Evolutionary conservation across 1,140 invertebrate species (phyloP).

Genomic region (Atta cephalotes): DNA sequence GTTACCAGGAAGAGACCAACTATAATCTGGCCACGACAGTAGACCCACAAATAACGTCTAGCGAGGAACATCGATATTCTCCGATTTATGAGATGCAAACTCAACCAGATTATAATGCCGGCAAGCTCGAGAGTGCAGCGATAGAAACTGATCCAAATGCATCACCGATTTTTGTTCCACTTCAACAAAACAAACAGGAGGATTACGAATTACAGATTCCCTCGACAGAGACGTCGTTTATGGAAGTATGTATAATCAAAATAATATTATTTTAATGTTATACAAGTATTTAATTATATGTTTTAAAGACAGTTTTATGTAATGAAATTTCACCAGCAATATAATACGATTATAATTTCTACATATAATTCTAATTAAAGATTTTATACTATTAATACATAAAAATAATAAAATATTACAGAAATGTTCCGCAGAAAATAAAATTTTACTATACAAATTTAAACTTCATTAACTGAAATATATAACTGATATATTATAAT

Average conservation of each 20-base stretch:
- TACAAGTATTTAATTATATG: not conserved
- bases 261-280: not conserved
- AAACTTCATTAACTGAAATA: not conserved
- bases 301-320: not conserved
- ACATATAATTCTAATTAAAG: not conserved
- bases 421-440: not conserved
- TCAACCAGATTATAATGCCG: constrained; percentile 60
- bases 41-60: constrained; percentile 52
- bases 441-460: not conserved
- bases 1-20: constrained; percentile 74
- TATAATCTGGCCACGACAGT: constrained; percentile 73
- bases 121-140: constrained; percentile 52
- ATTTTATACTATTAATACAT: not conserved
- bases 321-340: not conserved
- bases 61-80: constrained; percentile 70
- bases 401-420: not conserved
- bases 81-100: constrained; percentile 65
- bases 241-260: constrained; percentile 71
- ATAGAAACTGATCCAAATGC: constrained; percentile 50
- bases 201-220: constrained; percentile 70
- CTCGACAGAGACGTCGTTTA: constrained; percentile 49
- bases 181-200: constrained; percentile 75
- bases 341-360: not conserved
- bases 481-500: not conserved
- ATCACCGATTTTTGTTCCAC: constrained; percentile 72